Conservation (phyloP, 2,797 vertebrate genomes). For the Halcyon leucocephala region DNA sequence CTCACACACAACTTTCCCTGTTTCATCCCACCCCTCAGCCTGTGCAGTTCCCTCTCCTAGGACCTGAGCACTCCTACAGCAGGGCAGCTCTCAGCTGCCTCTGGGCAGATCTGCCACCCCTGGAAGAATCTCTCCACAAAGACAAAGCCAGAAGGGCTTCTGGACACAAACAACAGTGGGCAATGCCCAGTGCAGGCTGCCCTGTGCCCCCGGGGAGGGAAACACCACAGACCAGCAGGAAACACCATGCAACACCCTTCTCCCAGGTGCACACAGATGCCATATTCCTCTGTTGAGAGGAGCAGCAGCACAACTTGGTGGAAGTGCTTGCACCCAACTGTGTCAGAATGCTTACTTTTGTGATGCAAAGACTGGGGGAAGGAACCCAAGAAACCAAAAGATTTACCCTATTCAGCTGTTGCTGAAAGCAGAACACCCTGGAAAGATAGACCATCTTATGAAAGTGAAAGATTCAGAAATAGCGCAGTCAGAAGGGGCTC, state of each 20-base stretch:
- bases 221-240: not conserved
- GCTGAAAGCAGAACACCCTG: not conserved
- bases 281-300: too few species aligned
- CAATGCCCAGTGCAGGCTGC: not conserved
- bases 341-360: not conserved
- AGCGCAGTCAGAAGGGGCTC: not conserved
- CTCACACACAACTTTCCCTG: fast-evolving
- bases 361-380: not conserved
- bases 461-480: not conserved
- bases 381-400: not conserved
- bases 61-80: not conserved
- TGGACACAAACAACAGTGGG: not conserved
- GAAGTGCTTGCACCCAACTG: not conserved
- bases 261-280: not conserved
- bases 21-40: not conserved
- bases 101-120: not conserved
- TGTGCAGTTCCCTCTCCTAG: not conserved
- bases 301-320: not conserved
- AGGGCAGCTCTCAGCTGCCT: not conserved
- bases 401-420: not conserved
- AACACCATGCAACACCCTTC: not conserved
- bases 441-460: not conserved
- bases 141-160: not conserved
- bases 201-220: not conserved
- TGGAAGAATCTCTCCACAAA: not conserved